Evolutionary conservation across 2,888 invertebrate species (phyloP), one percentile per base, ranked within the genome.

Genomic region (Drosophila kambysellisi): DNA sequence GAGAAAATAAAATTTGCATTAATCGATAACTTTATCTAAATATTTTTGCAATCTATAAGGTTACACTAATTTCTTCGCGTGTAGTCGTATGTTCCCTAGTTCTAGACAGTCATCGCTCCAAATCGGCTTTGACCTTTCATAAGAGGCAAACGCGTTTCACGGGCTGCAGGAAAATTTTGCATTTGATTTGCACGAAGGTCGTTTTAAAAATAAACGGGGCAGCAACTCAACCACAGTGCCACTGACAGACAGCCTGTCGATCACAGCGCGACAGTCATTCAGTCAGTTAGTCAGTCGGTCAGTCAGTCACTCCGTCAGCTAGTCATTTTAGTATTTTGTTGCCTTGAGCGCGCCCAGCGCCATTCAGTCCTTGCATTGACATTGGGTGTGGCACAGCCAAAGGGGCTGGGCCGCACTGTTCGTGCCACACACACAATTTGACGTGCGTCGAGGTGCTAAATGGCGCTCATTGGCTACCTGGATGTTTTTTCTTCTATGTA

Each of bases 51-150:
- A 33, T 17, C 1, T 29, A 4, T 4, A 29, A 37, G n/a, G 1
- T 12, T 29, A 4, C 3, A 17, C 0, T 9, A 2, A 15, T 52
- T 51, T 56, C 17, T 39, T 6, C 5, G 12, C 17, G 68, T 57
- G 68, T 41, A 57, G 17, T 67, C 11, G 20, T 37, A 57, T 41
- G 12, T 17, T 43, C 50, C 35, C 25, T 46, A 58, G 39, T 41
- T 60, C 33, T 51, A 73, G 64, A 68, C 62, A 58, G 67, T 72
- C 56, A 54, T 57, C 68, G 67, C 66, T 52, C 67, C 68, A 88
- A 89, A 88, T 89, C 88, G 72, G 72, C 85, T 88, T 82, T 89
- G 87, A 87, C 88, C 87, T 87, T 88, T 87, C 75, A 73, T 81
- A 88, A 89, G 87, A 75, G 72, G 76, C 70, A 72, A 76, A 76